A percentile compares a stretch with the other conserved stretches of the same genome.
These are phyloP conservation scores for Platynereis dumerilii DNA, from an alignment of 2,888 invertebrate species.

Conservation along the genomic window DNA sequence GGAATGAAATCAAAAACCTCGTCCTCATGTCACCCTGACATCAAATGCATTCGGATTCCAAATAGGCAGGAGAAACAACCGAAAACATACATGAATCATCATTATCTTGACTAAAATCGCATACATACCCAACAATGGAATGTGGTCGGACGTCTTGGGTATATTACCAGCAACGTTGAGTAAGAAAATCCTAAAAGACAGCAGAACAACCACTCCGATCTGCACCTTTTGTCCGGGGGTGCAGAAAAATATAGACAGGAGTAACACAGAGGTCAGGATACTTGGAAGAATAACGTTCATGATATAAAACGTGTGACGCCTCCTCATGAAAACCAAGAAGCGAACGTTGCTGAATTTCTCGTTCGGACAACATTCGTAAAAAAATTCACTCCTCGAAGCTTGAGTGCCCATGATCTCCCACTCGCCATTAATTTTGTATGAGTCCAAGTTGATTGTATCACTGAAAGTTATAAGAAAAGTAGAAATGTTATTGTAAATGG, in stretches of 20 bases:
- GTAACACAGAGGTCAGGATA: conserved; percentile 40
- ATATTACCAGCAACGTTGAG: conserved; percentile 41
- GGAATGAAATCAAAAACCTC: no score
- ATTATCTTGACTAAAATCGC: no score
- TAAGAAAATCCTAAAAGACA: conserved; percentile 41
- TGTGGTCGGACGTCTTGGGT: conserved; percentile 41
- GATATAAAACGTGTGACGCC: conserved; percentile 38
- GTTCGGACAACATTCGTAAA: conserved; percentile 32
- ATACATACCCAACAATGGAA: conserved; percentile 37
- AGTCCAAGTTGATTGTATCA: conserved; percentile 38
- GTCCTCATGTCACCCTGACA: no score
- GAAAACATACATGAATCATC: no score
- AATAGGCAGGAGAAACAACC: no score
- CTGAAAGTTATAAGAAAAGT: background rate
- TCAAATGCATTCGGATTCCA: no score
- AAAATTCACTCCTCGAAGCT: conserved; percentile 33
- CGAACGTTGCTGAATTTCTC: conserved; percentile 21
- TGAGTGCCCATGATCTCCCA: conserved; percentile 35
- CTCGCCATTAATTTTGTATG: conserved; percentile 41
- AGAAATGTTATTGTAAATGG: background rate
- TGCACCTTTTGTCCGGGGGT: conserved; percentile 41
- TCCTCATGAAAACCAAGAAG: conserved; percentile 23
- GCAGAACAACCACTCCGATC: conserved; percentile 35
- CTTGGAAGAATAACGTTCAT: conserved; percentile 39
- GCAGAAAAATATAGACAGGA: conserved; percentile 41